Evolutionary conservation across 2,888 invertebrate genomes (phyloP), one percentile per base, ranked within the genome.

Genomic region (Thyatira batis): DNA sequence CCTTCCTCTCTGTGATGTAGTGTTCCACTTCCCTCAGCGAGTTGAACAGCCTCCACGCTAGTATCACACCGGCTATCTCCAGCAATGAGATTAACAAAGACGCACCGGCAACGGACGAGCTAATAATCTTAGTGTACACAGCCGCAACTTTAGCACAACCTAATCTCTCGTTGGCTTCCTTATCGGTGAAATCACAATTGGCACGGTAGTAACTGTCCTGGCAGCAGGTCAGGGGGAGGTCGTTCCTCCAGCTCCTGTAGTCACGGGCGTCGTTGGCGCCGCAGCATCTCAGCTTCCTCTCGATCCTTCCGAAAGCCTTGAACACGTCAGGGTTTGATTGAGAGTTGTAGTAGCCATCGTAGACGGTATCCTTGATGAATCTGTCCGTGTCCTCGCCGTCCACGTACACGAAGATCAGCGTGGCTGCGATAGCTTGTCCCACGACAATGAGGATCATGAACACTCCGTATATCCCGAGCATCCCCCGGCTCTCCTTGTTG

Each of bases 71-170:
- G 2, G 80, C 78, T 13, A 91, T 84, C 63, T 91, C 90, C 28
- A 90, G 61, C 28, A 91, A 39, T 2, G 85, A 83, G 9, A 91
- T 89, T 3, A 92, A 59, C 9, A 91, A 63, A 0, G 90, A 88
- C 30, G 87, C 87, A 11, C 89, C 91, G 8, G 90, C 91, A 0
- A 92, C 80, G 0, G 88, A 88, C 0, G 91, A 90, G 56, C 89
- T 89, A 63, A 92, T 90, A 51, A 92, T 92, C 72, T 91, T 91
- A 0, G 89, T 87, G 61, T 92, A 92, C 20, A 90, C 92, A n/a
- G 91, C 69, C 0, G 92, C 92, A 54, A 92, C 92, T 76, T 91
- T 91, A 61, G 91, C 90, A 78, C 91, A 92, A 44, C 92, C 92
- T 44, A 91, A 66, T 66, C 91, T 76, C 55, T 92, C 92, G 55